Base-by-base conservation (phyloP, 2,888 invertebrate genomes). In the Amphipoea lucens region DNA sequence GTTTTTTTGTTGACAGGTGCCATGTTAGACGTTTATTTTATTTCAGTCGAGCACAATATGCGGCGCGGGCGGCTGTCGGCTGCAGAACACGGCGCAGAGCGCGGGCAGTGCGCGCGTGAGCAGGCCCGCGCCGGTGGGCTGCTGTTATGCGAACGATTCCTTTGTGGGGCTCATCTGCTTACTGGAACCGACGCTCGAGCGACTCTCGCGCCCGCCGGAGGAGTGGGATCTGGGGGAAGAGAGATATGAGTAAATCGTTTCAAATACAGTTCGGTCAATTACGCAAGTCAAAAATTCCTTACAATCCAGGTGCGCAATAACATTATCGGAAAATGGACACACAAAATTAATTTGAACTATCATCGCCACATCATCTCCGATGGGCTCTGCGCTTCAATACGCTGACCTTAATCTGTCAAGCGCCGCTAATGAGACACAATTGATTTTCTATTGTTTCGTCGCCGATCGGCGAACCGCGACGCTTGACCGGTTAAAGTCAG, bases 141-240 rank as follows among this genome's bases (percentile, higher is more conserved):
- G 91, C 87, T 91, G 96, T 96, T 96, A 96, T 94, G 97, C 97
- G 93, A 92, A 94, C 90, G 96, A 94, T 80, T 97, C 97, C 90
- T 95, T 95, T 3, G 92, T 93, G 12, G 96, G 96, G 66, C 94
- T 95, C 78, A 92, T 84, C 70, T 93, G 95, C 93, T 96, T 96
- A 77, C 94, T 93, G 48, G 90, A 96, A 40, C 94, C 91, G 7
- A 88, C 92, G 90, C 96, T 96, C 2, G 95, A 92, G 36, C 97
- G 95, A 84, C 96, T 96, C 82, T 93, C 94, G 1, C 97, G 94
- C 5, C 96, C 96, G 84, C 95, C 96, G 2, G 96, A 92, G n/a
- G 94, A 94, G 69, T 94, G 94, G 23, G 96, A 96, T 92, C 97
- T 97, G 91, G 4, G 5, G 57, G 81, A 69, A 70, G n/a, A 36